Evolutionary conservation across 1,140 invertebrate species (phyloP).

Genomic region (Ceratosolen fusciceps): DNA sequence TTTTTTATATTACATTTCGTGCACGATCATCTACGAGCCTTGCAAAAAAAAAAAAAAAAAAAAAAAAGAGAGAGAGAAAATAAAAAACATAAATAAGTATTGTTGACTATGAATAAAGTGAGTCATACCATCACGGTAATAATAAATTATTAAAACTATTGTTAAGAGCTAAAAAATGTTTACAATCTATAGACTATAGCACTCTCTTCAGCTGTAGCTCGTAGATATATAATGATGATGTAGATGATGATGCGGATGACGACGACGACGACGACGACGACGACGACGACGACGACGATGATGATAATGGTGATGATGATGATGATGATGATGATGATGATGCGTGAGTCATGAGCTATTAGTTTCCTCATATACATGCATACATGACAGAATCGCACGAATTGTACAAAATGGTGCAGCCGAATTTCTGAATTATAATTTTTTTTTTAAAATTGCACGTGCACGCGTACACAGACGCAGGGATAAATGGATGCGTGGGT

Average conservation of each 20-base stretch:
- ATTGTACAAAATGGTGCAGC: not conserved
- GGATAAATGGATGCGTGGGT: not conserved
- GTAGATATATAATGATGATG: no score
- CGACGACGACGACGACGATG: no score
- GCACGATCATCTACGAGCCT: not conserved
- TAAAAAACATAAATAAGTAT: no score
- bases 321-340: no score
- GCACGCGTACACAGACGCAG: not conserved
- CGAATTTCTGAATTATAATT: not conserved
- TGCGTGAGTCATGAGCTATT: not conserved
- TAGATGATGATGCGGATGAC: no score
- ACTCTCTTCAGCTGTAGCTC: not conserved
- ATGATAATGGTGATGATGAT: no score
- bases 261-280: no score
- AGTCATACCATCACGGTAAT: not conserved
- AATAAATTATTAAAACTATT: not conserved
- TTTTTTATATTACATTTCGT: not conserved
- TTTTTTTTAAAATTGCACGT: not conserved
- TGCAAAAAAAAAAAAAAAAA: no score
- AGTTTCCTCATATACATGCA: not conserved
- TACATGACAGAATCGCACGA: no score
- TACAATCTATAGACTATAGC: not conserved
- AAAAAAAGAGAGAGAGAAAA: no score
- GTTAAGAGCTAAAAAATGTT: conserved; percentile 2
- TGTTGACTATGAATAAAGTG: not conserved